Evolutionary conservation across 1,140 invertebrate species (phyloP), one percentile per base, ranked within the genome.

Genomic region (Anastrepha obliqua): DNA sequence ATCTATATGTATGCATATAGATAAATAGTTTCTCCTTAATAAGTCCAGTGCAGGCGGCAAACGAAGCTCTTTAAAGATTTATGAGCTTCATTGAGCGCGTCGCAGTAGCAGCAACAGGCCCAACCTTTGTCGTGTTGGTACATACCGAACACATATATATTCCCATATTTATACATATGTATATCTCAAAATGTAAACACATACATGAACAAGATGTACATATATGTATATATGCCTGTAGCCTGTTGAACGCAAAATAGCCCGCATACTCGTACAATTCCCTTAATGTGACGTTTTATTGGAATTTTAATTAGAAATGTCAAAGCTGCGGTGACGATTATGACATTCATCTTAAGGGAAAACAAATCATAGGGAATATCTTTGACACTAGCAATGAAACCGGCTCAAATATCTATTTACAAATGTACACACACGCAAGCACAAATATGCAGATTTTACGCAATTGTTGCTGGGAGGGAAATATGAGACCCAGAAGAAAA

Each of bases 291-390:
- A 44, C 42, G 42, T 74, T 6, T 74, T n/a, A 42, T 47, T 13
- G 17, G 44, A 47, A 74, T 47, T 74, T 74, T 74, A 74, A 74
- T 74, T 74, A 74, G 67, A 74, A 74, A 74, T 74, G 67, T 74
- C 42, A 74, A 74, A 74, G 67, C 42, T 17, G 44, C 5, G 8
- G 13, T 47, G 44, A 15, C 44, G 42, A 74, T 74, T 74, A 74
- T 74, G 67, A 74, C 67, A 70, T 44, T 47, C 9, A 42, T 70
- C 67, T 70, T 42, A 42, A 13, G 42, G 67, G 67, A 44, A 44
- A 44, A 70, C 67, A 70, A 70, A 44, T 17, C 64, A 65, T 8
- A 9, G 5, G 64, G 13, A n/a, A 65, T 1, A 29, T 0, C 29
- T 29, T 29, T 65, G 64, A 20, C 9, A 20, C 64, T 65, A 4